These are phyloP conservation scores for Synergus laeviventris DNA, from an alignment of 2,888 invertebrate genomes.

Conservation along the genomic window DNA sequence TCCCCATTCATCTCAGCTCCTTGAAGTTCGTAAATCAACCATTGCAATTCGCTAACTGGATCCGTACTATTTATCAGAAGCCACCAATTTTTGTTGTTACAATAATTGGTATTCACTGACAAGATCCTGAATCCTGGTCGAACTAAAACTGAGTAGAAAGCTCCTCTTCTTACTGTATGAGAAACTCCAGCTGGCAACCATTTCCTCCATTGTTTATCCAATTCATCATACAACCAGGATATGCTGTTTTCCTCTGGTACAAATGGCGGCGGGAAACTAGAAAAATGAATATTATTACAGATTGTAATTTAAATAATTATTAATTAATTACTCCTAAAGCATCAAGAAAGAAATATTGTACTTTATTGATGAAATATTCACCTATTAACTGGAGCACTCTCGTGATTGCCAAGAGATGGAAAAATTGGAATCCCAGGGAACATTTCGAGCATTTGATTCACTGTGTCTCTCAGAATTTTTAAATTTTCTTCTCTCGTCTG, in stretches of 20 bases:
- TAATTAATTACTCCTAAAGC: not conserved
- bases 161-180: slow-evolving; percentile 90
- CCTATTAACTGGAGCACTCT: slow-evolving; percentile 97
- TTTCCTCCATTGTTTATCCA: slow-evolving; percentile 92
- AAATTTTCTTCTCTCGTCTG: slow-evolving; percentile 93
- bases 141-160: slow-evolving; percentile 94
- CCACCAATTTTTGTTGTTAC: slow-evolving; percentile 98
- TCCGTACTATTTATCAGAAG: slow-evolving; percentile 95
- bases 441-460: slow-evolving; percentile 88
- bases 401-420: slow-evolving; percentile 97
- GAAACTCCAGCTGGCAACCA: slow-evolving; percentile 94
- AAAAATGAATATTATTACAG: slow-evolving; percentile 58
- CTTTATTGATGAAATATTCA: slow-evolving; percentile 63
- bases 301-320: not conserved
- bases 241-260: slow-evolving; percentile 90
- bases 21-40: slow-evolving; percentile 96
- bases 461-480: slow-evolving; percentile 89
- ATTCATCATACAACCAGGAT: slow-evolving; percentile 93
- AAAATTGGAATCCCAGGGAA: slow-evolving; percentile 96
- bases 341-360: slow-evolving; percentile 59
- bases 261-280: slow-evolving; percentile 91
- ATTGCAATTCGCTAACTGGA: slow-evolving; percentile 95
- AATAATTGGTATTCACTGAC: slow-evolving; percentile 97
- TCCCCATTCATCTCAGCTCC: slow-evolving; percentile 95
- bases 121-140: slow-evolving; percentile 93